Evolutionary conservation across 1,140 invertebrate species (phyloP).

Genomic region (Eulimnadia texana): DNA sequence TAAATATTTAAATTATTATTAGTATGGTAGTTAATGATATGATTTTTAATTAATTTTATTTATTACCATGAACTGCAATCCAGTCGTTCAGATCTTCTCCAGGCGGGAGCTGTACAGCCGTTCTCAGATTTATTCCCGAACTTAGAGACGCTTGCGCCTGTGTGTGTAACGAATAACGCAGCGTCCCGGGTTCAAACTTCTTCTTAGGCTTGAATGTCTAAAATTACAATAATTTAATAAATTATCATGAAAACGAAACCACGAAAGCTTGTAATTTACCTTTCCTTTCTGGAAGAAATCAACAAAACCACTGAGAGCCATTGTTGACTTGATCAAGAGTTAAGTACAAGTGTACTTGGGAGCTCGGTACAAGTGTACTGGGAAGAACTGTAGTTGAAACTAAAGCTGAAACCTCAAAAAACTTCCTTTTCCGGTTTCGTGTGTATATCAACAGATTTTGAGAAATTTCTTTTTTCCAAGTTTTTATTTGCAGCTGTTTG

Average conservation of each 20-base stretch:
- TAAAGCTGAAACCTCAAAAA: too few relatives aligned
- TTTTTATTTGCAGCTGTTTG: too few relatives aligned
- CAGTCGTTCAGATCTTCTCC: slow-evolving; percentile 85
- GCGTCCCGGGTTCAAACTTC: slow-evolving; percentile 74
- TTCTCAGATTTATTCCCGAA: slow-evolving; percentile 80
- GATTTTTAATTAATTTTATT: not conserved
- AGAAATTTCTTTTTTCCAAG: too few relatives aligned
- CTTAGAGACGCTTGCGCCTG: slow-evolving; percentile 84
- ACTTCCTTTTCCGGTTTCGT: too few relatives aligned
- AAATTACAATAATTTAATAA: not conserved
- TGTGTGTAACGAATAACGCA: slow-evolving; percentile 83
- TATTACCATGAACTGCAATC: slow-evolving; percentile 82
- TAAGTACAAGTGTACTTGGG: too few relatives aligned
- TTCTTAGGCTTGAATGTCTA: slow-evolving; percentile 84
- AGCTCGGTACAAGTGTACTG: too few relatives aligned
- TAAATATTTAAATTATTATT: slow-evolving; percentile 32
- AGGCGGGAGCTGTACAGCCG: slow-evolving; percentile 67
- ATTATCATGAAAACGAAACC: not conserved
- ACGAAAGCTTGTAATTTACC: slow-evolving; percentile 32
- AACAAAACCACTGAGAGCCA: slow-evolving; percentile 52
- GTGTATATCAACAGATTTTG: too few relatives aligned
- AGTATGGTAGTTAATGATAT: too few relatives aligned
- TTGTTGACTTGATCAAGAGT: slow-evolving; percentile 19
- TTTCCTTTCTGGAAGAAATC: slow-evolving; percentile 72
- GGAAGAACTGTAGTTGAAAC: too few relatives aligned